Evolutionary conservation across 2,797 vertebrate species (phyloP).

Genomic region (Coregonus sp.): DNA sequence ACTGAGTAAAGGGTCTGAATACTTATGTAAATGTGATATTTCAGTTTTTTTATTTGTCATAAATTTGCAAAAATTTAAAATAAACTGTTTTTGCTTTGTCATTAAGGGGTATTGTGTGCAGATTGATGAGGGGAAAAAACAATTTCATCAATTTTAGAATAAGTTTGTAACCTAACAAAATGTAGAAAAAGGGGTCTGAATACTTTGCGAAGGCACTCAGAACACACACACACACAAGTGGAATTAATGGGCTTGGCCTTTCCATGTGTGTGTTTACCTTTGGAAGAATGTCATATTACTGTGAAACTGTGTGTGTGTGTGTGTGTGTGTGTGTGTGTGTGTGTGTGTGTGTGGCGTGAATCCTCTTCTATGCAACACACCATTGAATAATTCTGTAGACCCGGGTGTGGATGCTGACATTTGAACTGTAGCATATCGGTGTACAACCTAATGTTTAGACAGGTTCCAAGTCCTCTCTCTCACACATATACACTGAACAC

Average conservation of each 20-base stretch:
- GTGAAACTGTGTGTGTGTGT: neutral
- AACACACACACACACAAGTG: neutral
- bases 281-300: neutral
- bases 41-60: too few species aligned
- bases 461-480: slow-evolving; percentile 38
- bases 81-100: too few species aligned
- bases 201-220: too few species aligned
- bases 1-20: too few species aligned
- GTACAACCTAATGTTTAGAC: slow-evolving; percentile 51
- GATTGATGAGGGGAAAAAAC: too few species aligned
- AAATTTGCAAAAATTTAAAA: too few species aligned
- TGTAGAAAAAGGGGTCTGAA: too few species aligned
- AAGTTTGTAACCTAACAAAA: too few species aligned
- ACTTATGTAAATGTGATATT: too few species aligned
- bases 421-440: slow-evolving; percentile 34
- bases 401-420: slow-evolving; percentile 58
- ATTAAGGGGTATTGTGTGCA: too few species aligned
- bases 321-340: neutral
- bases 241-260: neutral
- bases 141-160: too few species aligned
- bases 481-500: slow-evolving; percentile 24
- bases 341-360: neutral
- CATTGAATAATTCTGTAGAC: slow-evolving; percentile 9
- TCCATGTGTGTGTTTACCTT: slow-evolving; percentile 5
- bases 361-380: neutral